Evolutionary conservation across 2,113 vertebrate species (phyloP).

Genomic region (Spea bombifrons): DNA sequence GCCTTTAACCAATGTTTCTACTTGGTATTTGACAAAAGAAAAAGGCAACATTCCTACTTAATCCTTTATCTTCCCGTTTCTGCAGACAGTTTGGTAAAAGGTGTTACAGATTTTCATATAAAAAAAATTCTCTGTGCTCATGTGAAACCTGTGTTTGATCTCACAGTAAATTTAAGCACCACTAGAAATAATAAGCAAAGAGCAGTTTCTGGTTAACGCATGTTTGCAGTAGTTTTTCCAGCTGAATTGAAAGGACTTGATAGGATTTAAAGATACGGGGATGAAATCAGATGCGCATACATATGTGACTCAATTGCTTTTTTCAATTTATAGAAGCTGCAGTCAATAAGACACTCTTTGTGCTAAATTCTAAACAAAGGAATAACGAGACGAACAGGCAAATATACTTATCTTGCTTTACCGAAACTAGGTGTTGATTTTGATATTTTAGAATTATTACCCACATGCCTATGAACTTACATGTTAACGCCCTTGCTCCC

Average conservation of each 20-base stretch:
- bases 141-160: slow-evolving; percentile 35
- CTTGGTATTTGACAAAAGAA: slow-evolving; percentile 62
- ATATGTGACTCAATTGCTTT: slow-evolving; percentile 39
- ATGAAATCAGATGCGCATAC: slow-evolving; percentile 43
- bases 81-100: slow-evolving; percentile 45
- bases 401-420: slow-evolving; percentile 5
- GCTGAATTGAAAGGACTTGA: slow-evolving; percentile 32
- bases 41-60: slow-evolving; percentile 60
- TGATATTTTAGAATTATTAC: too few relatives aligned
- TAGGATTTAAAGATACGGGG: slow-evolving; percentile 40
- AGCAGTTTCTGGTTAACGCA: slow-evolving; percentile 24
- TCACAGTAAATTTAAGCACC: slow-evolving; percentile 38
- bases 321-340: slow-evolving; percentile 36
- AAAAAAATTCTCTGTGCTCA: slow-evolving; percentile 32
- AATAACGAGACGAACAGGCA: slow-evolving; percentile 11
- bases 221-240: slow-evolving; percentile 29
- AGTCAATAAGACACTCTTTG: slow-evolving; percentile 28
- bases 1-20: slow-evolving; percentile 66
- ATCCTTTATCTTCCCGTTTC: slow-evolving; percentile 49
- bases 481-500: too few relatives aligned
- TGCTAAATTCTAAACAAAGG: slow-evolving; percentile 25
- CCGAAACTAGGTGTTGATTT: too few relatives aligned
- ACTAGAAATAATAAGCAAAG: slow-evolving; percentile 40
- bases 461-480: too few relatives aligned
- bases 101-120: slow-evolving; percentile 35